A percentile compares a stretch with the other conserved stretches of the same genome.
Evolutionary conservation across 2,888 invertebrate species (phyloP).

Genomic region (Aspidiotus destructor): DNA sequence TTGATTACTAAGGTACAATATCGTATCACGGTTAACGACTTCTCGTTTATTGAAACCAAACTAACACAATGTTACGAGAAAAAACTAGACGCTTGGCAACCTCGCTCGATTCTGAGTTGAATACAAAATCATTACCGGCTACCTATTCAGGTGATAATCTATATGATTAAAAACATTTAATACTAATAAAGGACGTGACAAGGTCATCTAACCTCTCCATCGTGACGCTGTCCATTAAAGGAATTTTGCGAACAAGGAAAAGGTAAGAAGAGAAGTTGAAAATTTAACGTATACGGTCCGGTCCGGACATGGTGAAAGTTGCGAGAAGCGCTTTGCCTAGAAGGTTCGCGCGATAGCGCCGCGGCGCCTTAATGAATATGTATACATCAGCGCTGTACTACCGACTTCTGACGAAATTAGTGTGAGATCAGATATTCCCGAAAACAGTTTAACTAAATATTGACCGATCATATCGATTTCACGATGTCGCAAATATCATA

Average conservation of each 20-base stretch:
- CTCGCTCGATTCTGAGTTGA: conserved; percentile 24
- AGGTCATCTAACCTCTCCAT: conserved; percentile 23
- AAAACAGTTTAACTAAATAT: too few relatives aligned
- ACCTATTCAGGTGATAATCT: conserved; percentile 25
- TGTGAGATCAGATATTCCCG: too few relatives aligned
- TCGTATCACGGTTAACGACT: conserved; percentile 17
- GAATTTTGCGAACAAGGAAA: conserved; percentile 5
- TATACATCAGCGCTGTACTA: too few relatives aligned
- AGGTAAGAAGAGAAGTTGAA: too few relatives aligned
- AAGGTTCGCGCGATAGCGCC: too few relatives aligned
- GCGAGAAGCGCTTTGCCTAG: background rate
- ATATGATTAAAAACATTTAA: conserved; percentile 21
- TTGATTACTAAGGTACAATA: background rate
- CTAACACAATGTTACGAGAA: conserved; percentile 6
- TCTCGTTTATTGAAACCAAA: conserved; percentile 1
- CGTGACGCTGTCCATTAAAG: conserved; percentile 19
- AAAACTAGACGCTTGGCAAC: conserved; percentile 23
- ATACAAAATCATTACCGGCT: conserved; percentile 27
- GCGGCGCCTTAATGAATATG: too few relatives aligned
- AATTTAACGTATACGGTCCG: background rate
- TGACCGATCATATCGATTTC: too few relatives aligned
- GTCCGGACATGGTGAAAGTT: background rate
- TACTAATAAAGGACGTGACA: conserved; percentile 21
- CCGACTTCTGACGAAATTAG: too few relatives aligned
- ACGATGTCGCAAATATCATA: too few relatives aligned